Evolutionary conservation across 1,140 invertebrate species (phyloP).

Genomic region (Meloidogyne chitwoodi): DNA sequence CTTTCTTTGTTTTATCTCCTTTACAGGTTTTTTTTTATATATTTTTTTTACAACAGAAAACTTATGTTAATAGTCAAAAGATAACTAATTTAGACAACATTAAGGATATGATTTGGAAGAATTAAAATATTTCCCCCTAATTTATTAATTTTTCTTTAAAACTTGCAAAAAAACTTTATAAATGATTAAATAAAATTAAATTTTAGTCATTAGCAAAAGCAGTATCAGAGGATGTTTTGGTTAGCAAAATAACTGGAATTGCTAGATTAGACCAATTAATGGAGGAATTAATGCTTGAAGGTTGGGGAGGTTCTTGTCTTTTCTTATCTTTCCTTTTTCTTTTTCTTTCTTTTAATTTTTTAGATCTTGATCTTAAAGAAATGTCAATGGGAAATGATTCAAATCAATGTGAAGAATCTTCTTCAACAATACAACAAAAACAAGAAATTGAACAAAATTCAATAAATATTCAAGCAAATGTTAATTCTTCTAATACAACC

Average conservation of each 20-base stretch:
- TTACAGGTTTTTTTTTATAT: constrained; percentile 38
- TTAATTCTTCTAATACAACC: not conserved
- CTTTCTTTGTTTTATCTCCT: constrained; percentile 55
- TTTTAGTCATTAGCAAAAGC: constrained; percentile 54
- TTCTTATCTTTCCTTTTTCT: not conserved
- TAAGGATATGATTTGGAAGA: too few species aligned
- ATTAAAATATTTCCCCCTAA: too few species aligned
- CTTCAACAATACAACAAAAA: not conserved
- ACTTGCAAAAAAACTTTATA: too few species aligned
- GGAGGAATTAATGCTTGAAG: constrained; percentile 58
- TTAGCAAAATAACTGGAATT: constrained; percentile 56
- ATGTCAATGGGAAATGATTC: not conserved
- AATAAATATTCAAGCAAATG: not conserved
- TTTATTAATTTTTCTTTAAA: too few species aligned
- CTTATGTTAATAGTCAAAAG: too few species aligned
- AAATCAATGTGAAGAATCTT: not conserved
- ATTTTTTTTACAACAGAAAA: constrained; percentile 12
- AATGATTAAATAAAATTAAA: too few species aligned
- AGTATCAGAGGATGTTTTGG: constrained; percentile 54
- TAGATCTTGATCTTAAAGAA: constrained; percentile 15
- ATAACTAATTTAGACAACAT: too few species aligned
- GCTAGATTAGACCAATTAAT: constrained; percentile 53
- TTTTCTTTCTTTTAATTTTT: not conserved
- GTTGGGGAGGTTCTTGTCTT: constrained; percentile 14
- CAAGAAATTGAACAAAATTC: not conserved